phyloP scores from a whole-genome alignment of 2,888 invertebrate species.

The Patella ulyssiponensis region DNA sequence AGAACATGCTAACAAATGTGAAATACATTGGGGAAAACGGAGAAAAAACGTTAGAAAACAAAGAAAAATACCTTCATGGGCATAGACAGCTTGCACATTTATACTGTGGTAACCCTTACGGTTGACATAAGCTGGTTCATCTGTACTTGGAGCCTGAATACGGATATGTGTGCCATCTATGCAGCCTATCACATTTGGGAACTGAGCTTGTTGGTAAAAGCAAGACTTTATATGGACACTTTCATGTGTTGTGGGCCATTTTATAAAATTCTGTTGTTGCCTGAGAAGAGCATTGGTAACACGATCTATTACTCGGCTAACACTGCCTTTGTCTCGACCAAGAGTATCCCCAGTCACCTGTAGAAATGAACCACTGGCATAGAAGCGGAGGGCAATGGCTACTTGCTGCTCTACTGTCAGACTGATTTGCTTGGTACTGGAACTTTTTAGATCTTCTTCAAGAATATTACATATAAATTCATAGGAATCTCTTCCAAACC shows the following conservation, averaged over 20 bases:
- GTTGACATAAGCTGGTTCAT: background rate
- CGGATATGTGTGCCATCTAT: conserved; percentile 23
- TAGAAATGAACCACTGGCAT: conserved; percentile 23
- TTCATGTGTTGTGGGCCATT: conserved; percentile 5
- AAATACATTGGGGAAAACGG: too few species aligned
- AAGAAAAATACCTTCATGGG: too few species aligned
- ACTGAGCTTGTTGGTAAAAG: conserved; percentile 20
- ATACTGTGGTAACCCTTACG: too few species aligned
- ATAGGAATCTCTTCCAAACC: too few species aligned
- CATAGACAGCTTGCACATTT: too few species aligned
- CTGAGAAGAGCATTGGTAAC: conserved; percentile 18
- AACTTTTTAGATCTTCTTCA: conserved; percentile 14
- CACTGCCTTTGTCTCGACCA: conserved; percentile 21
- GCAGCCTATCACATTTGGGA: conserved; percentile 28
- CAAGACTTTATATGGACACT: background rate
- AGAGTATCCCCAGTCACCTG: conserved; percentile 24
- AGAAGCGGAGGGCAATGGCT: conserved; percentile 24
- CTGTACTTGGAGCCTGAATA: conserved; percentile 11
- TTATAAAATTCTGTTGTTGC: conserved; percentile 1
- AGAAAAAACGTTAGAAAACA: too few species aligned
- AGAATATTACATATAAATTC: background rate
- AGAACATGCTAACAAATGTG: background rate
- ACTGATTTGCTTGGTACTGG: background rate
- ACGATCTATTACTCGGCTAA: conserved; percentile 17
- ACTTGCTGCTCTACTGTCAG: conserved; percentile 21